Evolutionary conservation across 2,797 vertebrate genomes (phyloP).

Genomic region (Cyclura pinguis): DNA sequence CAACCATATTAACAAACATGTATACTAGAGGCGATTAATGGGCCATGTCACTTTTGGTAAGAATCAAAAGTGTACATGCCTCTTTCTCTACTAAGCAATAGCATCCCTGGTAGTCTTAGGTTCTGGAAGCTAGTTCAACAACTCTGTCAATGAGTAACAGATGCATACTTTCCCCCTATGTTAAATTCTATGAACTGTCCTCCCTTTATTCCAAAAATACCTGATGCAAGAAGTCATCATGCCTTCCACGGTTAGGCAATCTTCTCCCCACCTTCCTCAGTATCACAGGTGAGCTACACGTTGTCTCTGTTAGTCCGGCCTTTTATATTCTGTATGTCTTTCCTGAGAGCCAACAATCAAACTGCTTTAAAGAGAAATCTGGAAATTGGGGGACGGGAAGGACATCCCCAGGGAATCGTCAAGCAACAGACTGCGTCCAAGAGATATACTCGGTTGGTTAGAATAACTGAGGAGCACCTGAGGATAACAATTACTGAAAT

Average conservation of each 20-base stretch:
- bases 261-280: conserved; percentile 31
- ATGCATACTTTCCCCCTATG: neutral
- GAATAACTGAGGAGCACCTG: conserved; percentile 28
- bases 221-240: neutral
- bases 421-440: conserved; percentile 50
- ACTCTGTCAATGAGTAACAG: neutral
- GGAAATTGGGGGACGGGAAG: conserved; percentile 53
- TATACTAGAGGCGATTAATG: neutral
- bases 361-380: conserved; percentile 58
- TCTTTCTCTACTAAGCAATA: conserved; percentile 15
- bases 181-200: conserved; percentile 42
- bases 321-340: conserved; percentile 39
- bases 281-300: conserved; percentile 57
- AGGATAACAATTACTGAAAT: conserved; percentile 45
- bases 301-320: conserved; percentile 34
- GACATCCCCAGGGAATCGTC: conserved; percentile 52
- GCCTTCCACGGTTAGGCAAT: conserved; percentile 48
- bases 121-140: neutral
- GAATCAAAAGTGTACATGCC: neutral
- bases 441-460: conserved; percentile 49
- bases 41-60: neutral
- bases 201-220: conserved; percentile 40
- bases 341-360: conserved; percentile 56
- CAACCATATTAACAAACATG: neutral
- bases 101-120: neutral